phyloP scores from a whole-genome alignment of 2,113 vertebrate genomes.

The Sclerurus mexicanus region DNA sequence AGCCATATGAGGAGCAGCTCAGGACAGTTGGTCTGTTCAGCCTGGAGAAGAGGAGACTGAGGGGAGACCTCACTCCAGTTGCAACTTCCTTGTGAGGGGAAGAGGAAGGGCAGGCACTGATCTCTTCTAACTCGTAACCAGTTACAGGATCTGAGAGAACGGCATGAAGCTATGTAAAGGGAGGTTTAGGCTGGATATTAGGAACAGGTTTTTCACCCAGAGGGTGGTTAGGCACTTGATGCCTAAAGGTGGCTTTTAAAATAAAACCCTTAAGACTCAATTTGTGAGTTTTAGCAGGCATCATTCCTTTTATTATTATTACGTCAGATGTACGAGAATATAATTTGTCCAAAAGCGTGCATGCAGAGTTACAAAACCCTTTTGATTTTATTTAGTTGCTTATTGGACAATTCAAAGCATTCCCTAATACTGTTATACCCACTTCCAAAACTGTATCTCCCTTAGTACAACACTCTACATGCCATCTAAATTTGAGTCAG shows the following conservation, averaged over 20 bases:
- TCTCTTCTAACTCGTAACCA: neutral
- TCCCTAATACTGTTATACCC: too few relatives aligned
- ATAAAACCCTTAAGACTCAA: too few relatives aligned
- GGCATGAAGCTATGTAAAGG: neutral
- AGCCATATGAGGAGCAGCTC: neutral
- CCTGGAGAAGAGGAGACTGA: neutral
- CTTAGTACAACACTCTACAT: neutral
- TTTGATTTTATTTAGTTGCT: too few relatives aligned
- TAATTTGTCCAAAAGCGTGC: too few relatives aligned
- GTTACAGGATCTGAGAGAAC: neutral
- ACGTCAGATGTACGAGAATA: too few relatives aligned
- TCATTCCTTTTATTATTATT: too few relatives aligned
- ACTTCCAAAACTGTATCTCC: neutral
- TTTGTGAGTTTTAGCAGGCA: too few relatives aligned
- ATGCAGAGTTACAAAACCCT: too few relatives aligned
- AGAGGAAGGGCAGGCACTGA: neutral
- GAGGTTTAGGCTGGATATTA: neutral
- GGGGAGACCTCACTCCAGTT: neutral
- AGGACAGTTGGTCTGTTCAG: neutral
- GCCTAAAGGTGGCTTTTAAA: too few relatives aligned
- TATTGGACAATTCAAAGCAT: too few relatives aligned
- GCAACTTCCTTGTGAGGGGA: neutral
- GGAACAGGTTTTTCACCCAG: neutral
- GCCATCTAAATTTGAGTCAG: too few relatives aligned
- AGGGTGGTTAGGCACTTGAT: neutral